Evolutionary conservation across 1,140 invertebrate genomes (phyloP).

Genomic region (Leptinotarsa lineolata): DNA sequence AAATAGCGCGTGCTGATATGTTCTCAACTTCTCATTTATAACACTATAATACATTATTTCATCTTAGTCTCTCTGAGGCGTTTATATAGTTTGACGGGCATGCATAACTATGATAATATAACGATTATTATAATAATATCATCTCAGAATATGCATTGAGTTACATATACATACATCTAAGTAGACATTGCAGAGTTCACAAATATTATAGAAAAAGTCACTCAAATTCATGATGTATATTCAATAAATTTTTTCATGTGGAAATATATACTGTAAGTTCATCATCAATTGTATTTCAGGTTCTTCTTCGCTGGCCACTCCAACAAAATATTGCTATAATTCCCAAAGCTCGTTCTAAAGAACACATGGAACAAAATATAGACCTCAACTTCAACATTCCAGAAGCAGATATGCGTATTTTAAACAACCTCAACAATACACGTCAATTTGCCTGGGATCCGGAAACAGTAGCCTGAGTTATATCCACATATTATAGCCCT

Average conservation of each 20-base stretch:
- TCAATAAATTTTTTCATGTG: neutral
- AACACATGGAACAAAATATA: slow-evolving; percentile 70
- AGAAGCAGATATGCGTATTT: slow-evolving; percentile 60
- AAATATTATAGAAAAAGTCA: neutral
- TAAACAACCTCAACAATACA: slow-evolving; percentile 60
- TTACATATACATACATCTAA: neutral
- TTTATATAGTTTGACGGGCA: no score
- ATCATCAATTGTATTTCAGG: slow-evolving; percentile 35
- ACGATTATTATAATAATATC: neutral
- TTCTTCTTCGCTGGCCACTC: slow-evolving; percentile 71
- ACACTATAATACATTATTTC: neutral
- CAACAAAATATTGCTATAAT: slow-evolving; percentile 71
- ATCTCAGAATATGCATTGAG: neutral
- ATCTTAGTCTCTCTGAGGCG: neutral
- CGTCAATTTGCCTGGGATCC: slow-evolving; percentile 74
- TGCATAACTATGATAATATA: neutral
- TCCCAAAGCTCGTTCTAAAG: slow-evolving; percentile 68
- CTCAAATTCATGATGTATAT: neutral
- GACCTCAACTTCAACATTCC: slow-evolving; percentile 67
- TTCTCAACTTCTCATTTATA: no score
- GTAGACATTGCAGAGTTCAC: neutral
- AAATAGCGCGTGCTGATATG: no score
- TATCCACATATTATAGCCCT: no score
- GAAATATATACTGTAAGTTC: neutral
- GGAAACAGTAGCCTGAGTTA: slow-evolving; percentile 50